Conservation (phyloP, 35 echinoderm and acorn worm genomes). For the Ptychodera flava region DNA sequence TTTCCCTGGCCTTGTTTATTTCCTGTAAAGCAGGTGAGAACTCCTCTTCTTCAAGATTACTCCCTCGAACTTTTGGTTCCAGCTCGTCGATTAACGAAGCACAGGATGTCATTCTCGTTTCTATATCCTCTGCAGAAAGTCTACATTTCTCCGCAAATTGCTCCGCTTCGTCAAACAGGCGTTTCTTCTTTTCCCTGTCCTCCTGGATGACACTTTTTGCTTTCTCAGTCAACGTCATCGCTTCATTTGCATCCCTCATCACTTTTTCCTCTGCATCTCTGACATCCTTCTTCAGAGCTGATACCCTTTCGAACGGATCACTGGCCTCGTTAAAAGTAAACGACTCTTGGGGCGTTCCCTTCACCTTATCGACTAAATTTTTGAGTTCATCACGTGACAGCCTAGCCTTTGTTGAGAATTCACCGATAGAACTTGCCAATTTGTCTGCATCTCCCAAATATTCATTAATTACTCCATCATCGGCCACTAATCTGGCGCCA, state of each 20-base stretch:
- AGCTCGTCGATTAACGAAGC: neutral
- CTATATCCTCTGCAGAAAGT: neutral
- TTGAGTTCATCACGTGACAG: neutral
- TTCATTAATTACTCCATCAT: neutral
- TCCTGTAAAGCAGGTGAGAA: neutral
- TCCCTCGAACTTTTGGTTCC: neutral
- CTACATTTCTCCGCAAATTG: neutral
- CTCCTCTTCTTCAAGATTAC: neutral
- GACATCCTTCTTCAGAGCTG: neutral
- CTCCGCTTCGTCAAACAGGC: neutral
- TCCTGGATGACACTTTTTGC: neutral
- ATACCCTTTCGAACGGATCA: neutral
- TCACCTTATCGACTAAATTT: neutral
- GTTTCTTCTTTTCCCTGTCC: neutral
- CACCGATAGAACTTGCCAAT: neutral
- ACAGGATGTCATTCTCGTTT: neutral
- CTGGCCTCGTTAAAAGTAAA: neutral
- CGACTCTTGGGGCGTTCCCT: too few species aligned
- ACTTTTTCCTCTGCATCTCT: neutral
- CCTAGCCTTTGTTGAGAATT: neutral
- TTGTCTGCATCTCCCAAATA: neutral
- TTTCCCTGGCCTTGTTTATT: neutral
- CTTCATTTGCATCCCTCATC: neutral
- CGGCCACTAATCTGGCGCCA: neutral
- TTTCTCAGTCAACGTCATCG: neutral